phyloP scores from a whole-genome alignment of 92 coral and sea anemone species.

The Metridium senile region DNA sequence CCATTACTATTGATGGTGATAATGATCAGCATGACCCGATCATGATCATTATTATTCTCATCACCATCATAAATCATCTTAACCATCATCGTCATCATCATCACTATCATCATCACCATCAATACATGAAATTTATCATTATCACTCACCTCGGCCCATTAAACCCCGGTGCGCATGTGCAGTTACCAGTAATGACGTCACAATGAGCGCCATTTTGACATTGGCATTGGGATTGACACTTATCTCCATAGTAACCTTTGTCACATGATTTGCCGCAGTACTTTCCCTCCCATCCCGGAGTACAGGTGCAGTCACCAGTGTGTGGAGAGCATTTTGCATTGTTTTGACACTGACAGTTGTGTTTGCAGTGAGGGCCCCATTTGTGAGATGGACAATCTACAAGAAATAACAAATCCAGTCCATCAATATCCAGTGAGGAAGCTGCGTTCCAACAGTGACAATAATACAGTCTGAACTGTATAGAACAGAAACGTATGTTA shows the following conservation, averaged over 20 bases:
- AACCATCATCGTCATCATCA: neutral
- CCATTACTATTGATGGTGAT: too few relatives aligned
- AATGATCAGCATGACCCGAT: too few relatives aligned
- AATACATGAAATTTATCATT: too few relatives aligned
- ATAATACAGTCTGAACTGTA: too few relatives aligned
- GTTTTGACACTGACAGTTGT: constrained; percentile 75
- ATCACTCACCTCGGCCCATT: constrained; percentile 62
- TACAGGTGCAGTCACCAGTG: constrained; percentile 77
- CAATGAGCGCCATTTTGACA: constrained; percentile 79
- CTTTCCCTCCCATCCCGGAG: constrained; percentile 78
- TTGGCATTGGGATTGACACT: constrained; percentile 56
- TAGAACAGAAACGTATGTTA: too few relatives aligned
- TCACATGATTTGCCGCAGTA: constrained; percentile 71
- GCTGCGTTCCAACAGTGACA: constrained; percentile 6
- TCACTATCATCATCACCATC: neutral
- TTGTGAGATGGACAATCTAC: constrained; percentile 73
- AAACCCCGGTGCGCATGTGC: constrained; percentile 82
- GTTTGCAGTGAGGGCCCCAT: constrained; percentile 77
- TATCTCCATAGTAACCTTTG: constrained; percentile 84
- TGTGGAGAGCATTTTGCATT: constrained; percentile 77
- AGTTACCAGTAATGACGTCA: constrained; percentile 75
- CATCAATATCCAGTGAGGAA: constrained; percentile 26
- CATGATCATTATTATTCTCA: too few relatives aligned
- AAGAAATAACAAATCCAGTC: neutral
- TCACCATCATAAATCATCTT: too few relatives aligned